A percentile compares a stretch with the other conserved stretches of the same genome.
Evolutionary conservation across 2,797 vertebrate genomes (phyloP).

Genomic region (Xerus rutilus): DNA sequence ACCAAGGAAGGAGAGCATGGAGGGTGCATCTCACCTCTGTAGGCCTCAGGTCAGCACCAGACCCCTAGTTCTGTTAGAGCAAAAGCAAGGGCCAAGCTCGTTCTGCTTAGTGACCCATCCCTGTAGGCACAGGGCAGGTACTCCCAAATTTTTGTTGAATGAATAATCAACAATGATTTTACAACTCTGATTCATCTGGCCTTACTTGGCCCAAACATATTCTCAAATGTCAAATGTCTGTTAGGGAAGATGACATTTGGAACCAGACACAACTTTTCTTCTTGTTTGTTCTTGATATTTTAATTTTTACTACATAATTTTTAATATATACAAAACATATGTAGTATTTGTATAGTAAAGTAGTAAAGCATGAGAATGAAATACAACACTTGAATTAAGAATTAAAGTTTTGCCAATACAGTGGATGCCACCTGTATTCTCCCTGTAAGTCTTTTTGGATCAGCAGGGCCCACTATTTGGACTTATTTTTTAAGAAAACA

Average conservation of each 20-base stretch:
- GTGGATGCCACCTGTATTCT: not conserved
- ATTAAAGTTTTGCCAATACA: not conserved
- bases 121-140: not conserved
- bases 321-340: not conserved
- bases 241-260: slow-evolving; percentile 6
- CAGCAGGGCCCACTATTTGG: not conserved
- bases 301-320: not conserved
- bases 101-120: not conserved
- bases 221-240: not conserved
- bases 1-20: not conserved
- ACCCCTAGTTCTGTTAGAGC: not conserved
- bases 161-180: not conserved
- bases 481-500: too few species aligned
- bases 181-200: not conserved
- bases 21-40: not conserved
- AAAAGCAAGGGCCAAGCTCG: not conserved
- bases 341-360: not conserved
- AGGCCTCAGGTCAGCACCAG: not conserved
- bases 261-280: not conserved
- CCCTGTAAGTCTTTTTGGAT: not conserved
- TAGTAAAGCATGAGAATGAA: not conserved
- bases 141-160: not conserved
- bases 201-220: not conserved
- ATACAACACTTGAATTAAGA: not conserved
- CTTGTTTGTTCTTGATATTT: not conserved